A percentile compares a stretch with the other conserved stretches of the same genome.
Conservation (phyloP, 1,140 invertebrate genomes). For the Drosophila albomicans region DNA sequence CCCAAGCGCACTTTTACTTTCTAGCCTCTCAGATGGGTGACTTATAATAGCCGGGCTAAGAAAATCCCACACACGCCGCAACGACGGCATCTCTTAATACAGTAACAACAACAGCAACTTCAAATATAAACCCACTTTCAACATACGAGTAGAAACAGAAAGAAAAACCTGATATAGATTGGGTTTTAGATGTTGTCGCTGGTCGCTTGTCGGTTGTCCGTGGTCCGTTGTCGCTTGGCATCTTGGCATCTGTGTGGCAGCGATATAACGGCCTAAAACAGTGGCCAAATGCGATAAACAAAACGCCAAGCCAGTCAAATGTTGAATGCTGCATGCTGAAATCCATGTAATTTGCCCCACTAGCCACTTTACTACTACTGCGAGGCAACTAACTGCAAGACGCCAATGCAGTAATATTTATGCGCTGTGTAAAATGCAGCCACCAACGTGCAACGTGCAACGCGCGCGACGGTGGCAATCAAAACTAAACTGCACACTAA, state of each 20-base stretch:
- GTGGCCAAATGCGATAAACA: conserved; percentile 69
- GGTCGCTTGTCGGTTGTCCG: conserved; percentile 32
- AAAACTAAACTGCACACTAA: conserved; percentile 68
- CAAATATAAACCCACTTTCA: conserved; percentile 41
- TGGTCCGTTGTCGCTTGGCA: conserved; percentile 23
- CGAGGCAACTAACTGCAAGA: conserved; percentile 9
- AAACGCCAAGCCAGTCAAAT: conserved; percentile 62
- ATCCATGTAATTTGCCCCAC: conserved; percentile 66
- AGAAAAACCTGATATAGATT: conserved; percentile 64
- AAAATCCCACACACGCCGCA: conserved; percentile 57
- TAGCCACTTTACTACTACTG: conserved; percentile 22
- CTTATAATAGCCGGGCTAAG: conserved; percentile 21
- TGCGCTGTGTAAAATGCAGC: conserved; percentile 41
- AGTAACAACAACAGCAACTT: too few relatives aligned
- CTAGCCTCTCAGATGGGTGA: conserved; percentile 42
- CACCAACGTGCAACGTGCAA: conserved; percentile 18
- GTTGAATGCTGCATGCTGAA: conserved; percentile 27
- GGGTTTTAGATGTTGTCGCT: conserved; percentile 57
- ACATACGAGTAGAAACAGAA: conserved; percentile 3
- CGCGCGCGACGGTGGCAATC: conserved; percentile 56
- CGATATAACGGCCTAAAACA: conserved; percentile 50
- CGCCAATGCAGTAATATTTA: conserved; percentile 48
- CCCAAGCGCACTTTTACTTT: conserved; percentile 65
- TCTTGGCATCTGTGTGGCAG: conserved; percentile 31
- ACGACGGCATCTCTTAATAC: conserved; percentile 28